phyloP scores from a whole-genome alignment of 53 echinoderm and acorn worm species.

The Mesocentrotus franciscanus region DNA sequence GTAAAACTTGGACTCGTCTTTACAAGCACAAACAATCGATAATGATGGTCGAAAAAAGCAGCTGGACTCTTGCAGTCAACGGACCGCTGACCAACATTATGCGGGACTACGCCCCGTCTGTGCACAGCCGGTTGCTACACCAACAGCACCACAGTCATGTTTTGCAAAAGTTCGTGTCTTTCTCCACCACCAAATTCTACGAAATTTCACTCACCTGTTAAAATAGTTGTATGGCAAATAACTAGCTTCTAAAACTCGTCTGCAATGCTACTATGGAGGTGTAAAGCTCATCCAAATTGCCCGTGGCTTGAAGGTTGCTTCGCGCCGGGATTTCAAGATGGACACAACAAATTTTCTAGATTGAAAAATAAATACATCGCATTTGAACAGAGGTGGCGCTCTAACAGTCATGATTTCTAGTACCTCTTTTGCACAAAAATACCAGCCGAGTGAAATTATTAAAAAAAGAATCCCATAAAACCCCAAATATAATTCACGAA shows the following conservation, averaged over 20 bases:
- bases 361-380: background rate
- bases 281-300: slow-evolving; percentile 53
- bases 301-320: slow-evolving; percentile 60
- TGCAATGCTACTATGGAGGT: background rate
- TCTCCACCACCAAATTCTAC: background rate
- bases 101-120: slow-evolving; percentile 23
- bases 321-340: slow-evolving; percentile 64
- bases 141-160: background rate
- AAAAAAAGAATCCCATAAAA: too few relatives aligned
- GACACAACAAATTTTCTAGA: background rate
- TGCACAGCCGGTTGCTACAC: background rate
- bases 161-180: background rate
- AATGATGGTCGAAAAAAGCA: background rate
- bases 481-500: too few relatives aligned
- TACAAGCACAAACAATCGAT: too few relatives aligned
- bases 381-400: slow-evolving; percentile 16
- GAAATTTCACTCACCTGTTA: slow-evolving; percentile 17
- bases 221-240: background rate
- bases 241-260: background rate
- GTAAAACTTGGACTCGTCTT: too few relatives aligned
- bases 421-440: background rate
- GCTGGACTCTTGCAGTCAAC: background rate
- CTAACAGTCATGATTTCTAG: background rate
- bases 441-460: too few relatives aligned
- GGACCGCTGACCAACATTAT: background rate